A percentile compares a stretch with the other conserved stretches of the same genome.
phyloP scores from a whole-genome alignment of 2,888 invertebrate species.

The Pollenia angustigena region DNA sequence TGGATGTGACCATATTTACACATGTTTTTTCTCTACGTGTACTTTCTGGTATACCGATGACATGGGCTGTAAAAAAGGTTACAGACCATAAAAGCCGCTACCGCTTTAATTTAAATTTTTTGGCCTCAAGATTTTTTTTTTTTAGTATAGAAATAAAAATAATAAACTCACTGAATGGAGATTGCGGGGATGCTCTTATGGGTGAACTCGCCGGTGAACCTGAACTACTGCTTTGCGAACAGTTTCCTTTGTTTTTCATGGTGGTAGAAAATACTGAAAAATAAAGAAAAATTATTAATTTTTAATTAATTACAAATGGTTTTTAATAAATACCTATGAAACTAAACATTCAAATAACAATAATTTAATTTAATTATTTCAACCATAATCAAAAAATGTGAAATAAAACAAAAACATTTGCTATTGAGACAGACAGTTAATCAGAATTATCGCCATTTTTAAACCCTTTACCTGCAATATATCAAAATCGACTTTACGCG shows the following conservation, averaged over 20 bases:
- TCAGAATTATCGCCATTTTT: no score
- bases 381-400: background rate
- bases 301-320: background rate
- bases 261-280: slow-evolving; percentile 76
- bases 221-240: slow-evolving; percentile 63
- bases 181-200: slow-evolving; percentile 68
- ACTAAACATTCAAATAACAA: background rate
- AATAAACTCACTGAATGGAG: slow-evolving; percentile 56
- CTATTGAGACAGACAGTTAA: background rate
- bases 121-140: no score
- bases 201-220: slow-evolving; percentile 49
- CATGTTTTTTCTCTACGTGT: no score
- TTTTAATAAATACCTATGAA: background rate
- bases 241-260: slow-evolving; percentile 71
- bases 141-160: background rate
- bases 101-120: no score
- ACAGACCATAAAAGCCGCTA: no score
- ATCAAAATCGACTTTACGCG: no score
- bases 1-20: no score
- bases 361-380: background rate
- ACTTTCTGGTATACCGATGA: no score
- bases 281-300: background rate
- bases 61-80: no score
- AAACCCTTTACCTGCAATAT: no score
- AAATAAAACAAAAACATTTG: background rate